Evolutionary conservation across 2,888 invertebrate genomes (phyloP).

Genomic region (Cyclophora punctaria): DNA sequence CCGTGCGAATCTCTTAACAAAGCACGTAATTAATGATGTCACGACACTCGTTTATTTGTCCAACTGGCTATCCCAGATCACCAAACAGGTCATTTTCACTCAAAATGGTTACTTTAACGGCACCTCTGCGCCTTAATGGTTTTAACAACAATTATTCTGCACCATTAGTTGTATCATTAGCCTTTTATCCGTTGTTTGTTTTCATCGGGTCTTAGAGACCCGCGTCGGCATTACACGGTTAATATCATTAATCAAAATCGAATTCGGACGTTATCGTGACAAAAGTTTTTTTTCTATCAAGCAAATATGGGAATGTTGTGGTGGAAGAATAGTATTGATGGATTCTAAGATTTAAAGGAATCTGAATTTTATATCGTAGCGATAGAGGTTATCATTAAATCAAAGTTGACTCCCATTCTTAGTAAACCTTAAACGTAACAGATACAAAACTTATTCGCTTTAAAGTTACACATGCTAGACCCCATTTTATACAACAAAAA

Average conservation of each 20-base stretch:
- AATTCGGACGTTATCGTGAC: conserved; percentile 45
- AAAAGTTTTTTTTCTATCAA: conserved; percentile 61
- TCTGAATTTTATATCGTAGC: neutral
- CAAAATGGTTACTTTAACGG: conserved; percentile 41
- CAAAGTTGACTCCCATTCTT: too few species aligned
- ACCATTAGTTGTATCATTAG: conserved; percentile 66
- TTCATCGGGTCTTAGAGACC: conserved; percentile 50
- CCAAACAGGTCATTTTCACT: conserved; percentile 60
- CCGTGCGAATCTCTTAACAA: conserved; percentile 39
- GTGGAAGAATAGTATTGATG: conserved; percentile 8
- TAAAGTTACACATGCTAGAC: neutral
- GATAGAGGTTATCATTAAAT: neutral
- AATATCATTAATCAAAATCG: conserved; percentile 58
- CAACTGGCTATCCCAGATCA: conserved; percentile 46
- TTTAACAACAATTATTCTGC: conserved; percentile 55
- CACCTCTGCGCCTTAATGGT: conserved; percentile 44
- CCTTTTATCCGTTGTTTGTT: conserved; percentile 55
- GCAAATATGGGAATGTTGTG: conserved; percentile 58
- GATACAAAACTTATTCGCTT: neutral
- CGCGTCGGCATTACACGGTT: conserved; percentile 41
- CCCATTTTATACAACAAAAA: too few species aligned
- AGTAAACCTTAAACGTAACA: too few species aligned
- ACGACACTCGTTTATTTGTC: conserved; percentile 51
- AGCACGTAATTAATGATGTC: conserved; percentile 60
- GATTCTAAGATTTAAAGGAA: conserved; percentile 1